Percentiles rank a stretch among this genome's conserved stretches.
Evolutionary conservation across 1,140 invertebrate species (phyloP).

Genomic region (Nephila pilipes): DNA sequence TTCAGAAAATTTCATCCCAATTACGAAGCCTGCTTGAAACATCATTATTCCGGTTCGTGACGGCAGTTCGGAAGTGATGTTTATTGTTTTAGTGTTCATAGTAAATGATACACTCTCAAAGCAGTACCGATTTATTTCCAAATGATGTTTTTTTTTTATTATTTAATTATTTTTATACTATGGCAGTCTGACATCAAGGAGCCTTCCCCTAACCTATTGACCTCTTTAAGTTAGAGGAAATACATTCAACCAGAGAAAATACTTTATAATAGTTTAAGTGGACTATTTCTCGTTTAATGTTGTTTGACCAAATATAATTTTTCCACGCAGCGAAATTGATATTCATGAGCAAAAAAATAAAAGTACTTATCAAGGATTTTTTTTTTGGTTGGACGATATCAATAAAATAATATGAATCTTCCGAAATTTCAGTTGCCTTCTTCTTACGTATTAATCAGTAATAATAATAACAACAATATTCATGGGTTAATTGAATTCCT

Average conservation of each 20-base stretch:
- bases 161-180: too few relatives aligned
- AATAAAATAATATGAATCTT: too few relatives aligned
- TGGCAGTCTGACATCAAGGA: background rate
- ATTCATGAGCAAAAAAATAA: too few relatives aligned
- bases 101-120: background rate
- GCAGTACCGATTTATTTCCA: background rate
- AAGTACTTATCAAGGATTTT: too few relatives aligned
- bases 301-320: background rate
- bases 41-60: background rate
- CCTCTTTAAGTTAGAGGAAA: background rate
- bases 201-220: constrained; percentile 19
- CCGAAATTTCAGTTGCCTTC: background rate
- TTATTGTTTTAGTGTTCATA: background rate
- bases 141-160: background rate
- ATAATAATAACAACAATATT: background rate
- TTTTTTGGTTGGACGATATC: too few relatives aligned
- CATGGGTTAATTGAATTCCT: background rate
- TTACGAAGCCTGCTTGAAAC: background rate
- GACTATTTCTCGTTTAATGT: background rate
- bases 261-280: background rate
- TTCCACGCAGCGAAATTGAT: background rate
- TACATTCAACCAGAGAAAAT: background rate
- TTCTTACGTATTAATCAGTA: background rate
- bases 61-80: background rate
- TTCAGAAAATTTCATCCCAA: background rate